Evolutionary conservation across 2,113 vertebrate species (phyloP), one percentile per base, ranked within the genome.

Genomic region (Acanthochromis polyacanthus): DNA sequence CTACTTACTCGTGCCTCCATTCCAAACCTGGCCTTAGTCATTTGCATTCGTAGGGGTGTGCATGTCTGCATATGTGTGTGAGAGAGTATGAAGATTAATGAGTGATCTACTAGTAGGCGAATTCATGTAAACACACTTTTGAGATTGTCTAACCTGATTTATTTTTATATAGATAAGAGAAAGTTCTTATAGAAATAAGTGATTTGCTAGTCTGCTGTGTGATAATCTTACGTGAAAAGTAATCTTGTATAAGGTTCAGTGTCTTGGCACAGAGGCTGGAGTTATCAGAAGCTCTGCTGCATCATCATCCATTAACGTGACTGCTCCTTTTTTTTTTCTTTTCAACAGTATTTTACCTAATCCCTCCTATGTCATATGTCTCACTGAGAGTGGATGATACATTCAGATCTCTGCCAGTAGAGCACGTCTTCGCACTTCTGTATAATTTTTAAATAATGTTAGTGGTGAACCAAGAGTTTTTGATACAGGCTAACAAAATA

Each of bases 21-120:
- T 87, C 89, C 74, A 89, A 93, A 94, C 92, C 92, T 93, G 93
- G 95, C 94, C 94, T 95, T 95, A 95, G 88, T 93, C 92, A 94
- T 93, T 78, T 82, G 72, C 93, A 94, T 87, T 60, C 76, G 48
- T 85, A 79, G 76, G 73, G 19, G 40, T 88, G 80, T 80, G 73
- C 73, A 79, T 71, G 69, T 81, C 65, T 83, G 80, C 57, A 76
- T 84, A 53, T 66, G 48, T 76, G 66, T 68, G 60, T 65, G 66
- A 71, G 78, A 69, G 58, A 62, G 64, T 62, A 73, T 71, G 81
- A 88, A 81, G 83, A 82, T 56, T 50, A 73, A 70, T 86, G 82
- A 52, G 51, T 82, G 80, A 84, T 61, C 36, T 77, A 71, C 81
- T 63, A 78, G 22, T 69, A 36, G 32, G 32, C 9, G 7, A 71